Base-by-base conservation (phyloP, 2,113 vertebrate genomes). In the Vimba vimba region DNA sequence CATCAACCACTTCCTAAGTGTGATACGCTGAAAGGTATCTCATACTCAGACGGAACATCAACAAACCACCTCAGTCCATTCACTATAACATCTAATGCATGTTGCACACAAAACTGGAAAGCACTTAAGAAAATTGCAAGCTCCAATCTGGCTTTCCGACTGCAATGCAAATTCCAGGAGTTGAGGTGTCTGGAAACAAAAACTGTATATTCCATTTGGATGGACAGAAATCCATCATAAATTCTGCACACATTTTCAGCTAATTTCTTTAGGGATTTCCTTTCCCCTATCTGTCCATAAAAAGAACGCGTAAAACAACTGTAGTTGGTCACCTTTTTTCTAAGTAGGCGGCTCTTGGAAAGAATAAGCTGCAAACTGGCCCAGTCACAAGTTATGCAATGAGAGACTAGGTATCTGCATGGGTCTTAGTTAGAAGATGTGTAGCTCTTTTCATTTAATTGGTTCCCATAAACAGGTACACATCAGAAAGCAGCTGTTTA, bases 401-500 rank as follows among this genome's bases (percentile, higher is more conserved):
- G 27, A 19, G 15, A 36, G 55, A 57, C 19, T 52, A 50, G 36
- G 36, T n/a, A 39, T 92, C 91, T 91, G 92, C 86, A 82, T 81
- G 92, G 86, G 90, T 89, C 89, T 89, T 86, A 84, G 93, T 91
- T 91, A 92, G 91, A 89, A 90, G 93, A 91, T 81, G 88, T 93
- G 93, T 92, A 91, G 92, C 91, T 86, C 87, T 93, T 94, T 94
- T 94, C 91, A 91, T 91, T 92, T 94, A 94, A 95, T 93, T 95
- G 93, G 93, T 92, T 92, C 93, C 92, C 88, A 90, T 94, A 94
- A 95, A 94, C 93, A 93, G 93, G 89, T 91, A 81, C 90, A 91
- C 92, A 94, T 94, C 93, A 94, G 90, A 94, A 94, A 94, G 89
- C 93, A 94, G 94, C 94, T 94, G 93, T 93, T 95, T 90, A 93